Evolutionary conservation across 2,797 vertebrate species (phyloP).

Genomic region (Furcifer pardalis): DNA sequence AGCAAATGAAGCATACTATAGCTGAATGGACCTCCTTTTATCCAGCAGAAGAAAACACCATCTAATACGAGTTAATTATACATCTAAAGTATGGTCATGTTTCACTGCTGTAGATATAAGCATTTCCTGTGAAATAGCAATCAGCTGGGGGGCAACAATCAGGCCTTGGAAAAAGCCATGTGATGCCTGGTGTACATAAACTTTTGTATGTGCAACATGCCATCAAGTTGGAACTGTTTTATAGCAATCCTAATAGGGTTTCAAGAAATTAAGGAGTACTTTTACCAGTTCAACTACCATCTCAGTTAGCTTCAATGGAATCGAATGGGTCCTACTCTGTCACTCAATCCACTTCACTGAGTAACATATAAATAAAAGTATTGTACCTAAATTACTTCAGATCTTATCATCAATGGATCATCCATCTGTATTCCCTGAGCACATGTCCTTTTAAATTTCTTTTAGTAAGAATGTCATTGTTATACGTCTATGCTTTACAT

Average conservation of each 20-base stretch:
- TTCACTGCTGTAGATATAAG: not conserved
- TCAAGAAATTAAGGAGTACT: too few relatives aligned
- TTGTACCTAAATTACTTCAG: too few relatives aligned
- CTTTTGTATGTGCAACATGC: too few relatives aligned
- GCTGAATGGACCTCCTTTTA: not conserved
- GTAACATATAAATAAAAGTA: too few relatives aligned
- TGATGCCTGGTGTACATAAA: not conserved
- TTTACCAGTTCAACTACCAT: too few relatives aligned
- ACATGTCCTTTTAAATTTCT: not conserved
- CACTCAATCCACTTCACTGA: too few relatives aligned
- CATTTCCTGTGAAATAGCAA: not conserved
- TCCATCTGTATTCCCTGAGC: not conserved
- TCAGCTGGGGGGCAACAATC: not conserved
- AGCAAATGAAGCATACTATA: not conserved
- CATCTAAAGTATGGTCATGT: not conserved
- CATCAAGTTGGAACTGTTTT: too few relatives aligned
- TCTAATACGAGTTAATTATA: not conserved
- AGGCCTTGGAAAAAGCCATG: not conserved
- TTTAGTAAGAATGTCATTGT: not conserved
- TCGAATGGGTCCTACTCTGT: too few relatives aligned
- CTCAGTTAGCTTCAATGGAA: too few relatives aligned
- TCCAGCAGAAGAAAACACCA: not conserved
- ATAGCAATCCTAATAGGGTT: too few relatives aligned
- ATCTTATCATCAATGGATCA: not conserved
- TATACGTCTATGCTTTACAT: not conserved